These are phyloP conservation scores for Campoplex nolae DNA, from an alignment of 2,888 invertebrate species.

Conservation along the genomic window DNA sequence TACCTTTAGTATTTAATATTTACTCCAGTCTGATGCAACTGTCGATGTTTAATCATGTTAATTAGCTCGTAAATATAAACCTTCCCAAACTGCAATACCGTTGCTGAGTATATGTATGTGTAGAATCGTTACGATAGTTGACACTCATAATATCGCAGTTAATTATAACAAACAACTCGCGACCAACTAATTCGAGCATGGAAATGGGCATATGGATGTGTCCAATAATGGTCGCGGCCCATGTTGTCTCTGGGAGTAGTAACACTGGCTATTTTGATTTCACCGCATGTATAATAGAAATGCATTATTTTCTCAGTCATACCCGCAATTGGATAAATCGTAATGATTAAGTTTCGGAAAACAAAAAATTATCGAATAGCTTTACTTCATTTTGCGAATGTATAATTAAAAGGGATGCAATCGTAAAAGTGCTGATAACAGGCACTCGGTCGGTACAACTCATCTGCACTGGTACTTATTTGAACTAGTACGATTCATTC, in stretches of 20 bases:
- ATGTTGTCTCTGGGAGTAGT: background rate
- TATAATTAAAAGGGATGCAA: too few species aligned
- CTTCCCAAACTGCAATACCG: background rate
- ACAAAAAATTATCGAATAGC: too few species aligned
- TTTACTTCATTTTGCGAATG: background rate
- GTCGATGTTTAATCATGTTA: conserved; percentile 24
- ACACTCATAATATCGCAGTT: conserved; percentile 3
- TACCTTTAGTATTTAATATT: background rate
- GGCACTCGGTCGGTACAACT: background rate
- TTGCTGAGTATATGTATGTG: background rate
- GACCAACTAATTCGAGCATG: conserved; percentile 2
- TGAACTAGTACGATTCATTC: too few species aligned
- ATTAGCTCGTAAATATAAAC: conserved; percentile 12
- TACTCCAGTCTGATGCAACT: background rate
- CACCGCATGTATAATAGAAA: background rate
- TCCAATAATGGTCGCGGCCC: background rate
- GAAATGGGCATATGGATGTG: background rate
- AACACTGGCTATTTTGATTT: background rate
- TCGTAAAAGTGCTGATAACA: too few species aligned
- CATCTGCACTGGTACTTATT: background rate
- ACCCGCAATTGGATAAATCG: background rate
- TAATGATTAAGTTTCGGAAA: background rate
- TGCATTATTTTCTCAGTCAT: background rate
- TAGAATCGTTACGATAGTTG: conserved; percentile 2
- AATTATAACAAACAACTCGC: conserved; percentile 14